A percentile compares a stretch with the other conserved stretches of the same genome.
phyloP scores from a whole-genome alignment of 2,888 invertebrate species.

The Orthosia gothica region DNA sequence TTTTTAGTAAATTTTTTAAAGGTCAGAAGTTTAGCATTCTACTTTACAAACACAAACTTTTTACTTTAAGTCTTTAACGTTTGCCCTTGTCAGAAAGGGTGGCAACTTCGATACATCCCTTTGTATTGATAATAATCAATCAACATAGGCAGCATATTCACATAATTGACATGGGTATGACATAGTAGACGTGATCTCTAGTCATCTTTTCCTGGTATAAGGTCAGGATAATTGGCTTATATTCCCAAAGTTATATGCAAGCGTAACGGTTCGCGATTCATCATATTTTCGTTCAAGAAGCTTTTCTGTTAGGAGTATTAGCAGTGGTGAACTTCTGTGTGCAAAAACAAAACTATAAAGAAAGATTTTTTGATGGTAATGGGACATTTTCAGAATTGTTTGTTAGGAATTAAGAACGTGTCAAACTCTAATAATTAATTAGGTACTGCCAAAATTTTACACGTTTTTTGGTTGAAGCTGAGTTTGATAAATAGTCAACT shows the following conservation, averaged over 20 bases:
- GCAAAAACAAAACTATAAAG: not conserved
- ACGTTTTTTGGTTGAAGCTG: too few species aligned
- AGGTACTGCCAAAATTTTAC: too few species aligned
- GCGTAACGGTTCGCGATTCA: not conserved
- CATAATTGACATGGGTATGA: slow-evolving; percentile 66
- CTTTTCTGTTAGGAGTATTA: not conserved
- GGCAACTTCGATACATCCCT: slow-evolving; percentile 11
- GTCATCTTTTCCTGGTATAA: slow-evolving; percentile 40
- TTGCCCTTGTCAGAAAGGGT: slow-evolving; percentile 33
- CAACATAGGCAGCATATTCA: slow-evolving; percentile 51
- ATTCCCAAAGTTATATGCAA: slow-evolving; percentile 9
- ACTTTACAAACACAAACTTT: not conserved
- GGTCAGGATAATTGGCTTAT: slow-evolving; percentile 49
- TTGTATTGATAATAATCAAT: slow-evolving; percentile 62
- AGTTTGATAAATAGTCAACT: too few species aligned
- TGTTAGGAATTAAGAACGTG: too few species aligned
- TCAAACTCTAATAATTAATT: too few species aligned
- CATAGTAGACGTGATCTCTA: slow-evolving; percentile 55
- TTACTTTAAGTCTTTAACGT: slow-evolving; percentile 21
- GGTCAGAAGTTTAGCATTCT: too few species aligned
- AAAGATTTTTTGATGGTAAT: too few species aligned
- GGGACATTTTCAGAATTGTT: too few species aligned
- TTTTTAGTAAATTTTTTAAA: too few species aligned
- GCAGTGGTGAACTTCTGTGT: not conserved
- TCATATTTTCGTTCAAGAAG: slow-evolving; percentile 8